These are phyloP conservation scores for Notoglanidium macrostoma DNA, from an alignment of 2,797 vertebrate species.

Conservation along the genomic window DNA sequence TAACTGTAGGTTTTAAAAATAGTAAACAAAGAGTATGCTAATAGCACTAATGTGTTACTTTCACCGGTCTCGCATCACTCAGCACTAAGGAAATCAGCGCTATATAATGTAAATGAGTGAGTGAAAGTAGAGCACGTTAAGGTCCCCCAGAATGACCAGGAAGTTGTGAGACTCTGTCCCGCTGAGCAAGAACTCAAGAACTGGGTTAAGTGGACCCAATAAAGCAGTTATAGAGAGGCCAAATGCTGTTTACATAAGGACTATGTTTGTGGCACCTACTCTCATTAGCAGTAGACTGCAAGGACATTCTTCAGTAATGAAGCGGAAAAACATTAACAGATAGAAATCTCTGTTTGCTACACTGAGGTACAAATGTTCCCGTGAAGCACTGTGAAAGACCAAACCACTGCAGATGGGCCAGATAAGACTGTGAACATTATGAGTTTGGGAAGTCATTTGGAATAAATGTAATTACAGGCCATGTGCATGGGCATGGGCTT, in stretches of 20 bases:
- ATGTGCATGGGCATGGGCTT: background rate
- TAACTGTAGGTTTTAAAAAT: background rate
- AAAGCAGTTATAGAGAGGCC: conserved; percentile 50
- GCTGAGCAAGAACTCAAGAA: conserved; percentile 8
- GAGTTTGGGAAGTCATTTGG: conserved; percentile 28
- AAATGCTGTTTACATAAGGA: conserved; percentile 52
- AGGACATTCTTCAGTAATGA: conserved; percentile 71
- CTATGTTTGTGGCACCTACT: conserved; percentile 56
- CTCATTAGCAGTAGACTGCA: conserved; percentile 59
- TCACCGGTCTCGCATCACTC: background rate
- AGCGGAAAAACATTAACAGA: conserved; percentile 35
- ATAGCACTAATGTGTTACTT: background rate
- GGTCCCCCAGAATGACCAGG: background rate
- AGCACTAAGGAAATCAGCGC: conserved; percentile 19
- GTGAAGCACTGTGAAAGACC: background rate
- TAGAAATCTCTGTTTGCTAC: conserved; percentile 35
- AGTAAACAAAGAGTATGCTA: background rate
- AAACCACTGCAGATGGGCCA: background rate
- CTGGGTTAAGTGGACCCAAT: conserved; percentile 48
- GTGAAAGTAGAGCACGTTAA: background rate
- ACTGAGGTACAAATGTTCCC: background rate
- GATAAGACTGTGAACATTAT: background rate
- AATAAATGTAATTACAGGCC: background rate
- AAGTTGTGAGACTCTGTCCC: conserved; percentile 14
- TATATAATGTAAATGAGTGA: conserved; percentile 26